These are phyloP conservation scores for Lepidochrysops patricia DNA, from an alignment of 2,888 invertebrate species.

Conservation along the genomic window DNA sequence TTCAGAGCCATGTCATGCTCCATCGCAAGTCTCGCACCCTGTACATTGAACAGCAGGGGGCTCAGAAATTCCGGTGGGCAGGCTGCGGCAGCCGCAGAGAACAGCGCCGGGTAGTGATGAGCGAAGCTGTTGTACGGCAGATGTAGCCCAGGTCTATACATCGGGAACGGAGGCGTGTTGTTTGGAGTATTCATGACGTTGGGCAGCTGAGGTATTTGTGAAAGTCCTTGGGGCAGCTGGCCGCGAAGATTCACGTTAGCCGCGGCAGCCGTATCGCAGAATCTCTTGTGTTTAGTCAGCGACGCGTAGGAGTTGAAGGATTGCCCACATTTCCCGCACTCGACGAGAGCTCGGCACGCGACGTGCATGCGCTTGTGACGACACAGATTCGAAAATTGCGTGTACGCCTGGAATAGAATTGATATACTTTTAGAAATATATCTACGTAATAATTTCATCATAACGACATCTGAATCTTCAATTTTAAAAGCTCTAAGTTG, in stretches of 20 bases:
- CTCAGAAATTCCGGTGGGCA: slow-evolving; percentile 77
- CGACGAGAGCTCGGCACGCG: slow-evolving; percentile 93
- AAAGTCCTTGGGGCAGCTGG: slow-evolving; percentile 54
- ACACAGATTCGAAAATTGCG: slow-evolving; percentile 99
- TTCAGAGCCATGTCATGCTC: slow-evolving; percentile 71
- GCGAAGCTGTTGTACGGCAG: slow-evolving; percentile 79
- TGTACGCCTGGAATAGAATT: slow-evolving; percentile 84
- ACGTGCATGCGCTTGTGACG: slow-evolving; percentile 99
- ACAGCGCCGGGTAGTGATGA: slow-evolving; percentile 73
- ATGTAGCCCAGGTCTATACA: slow-evolving; percentile 79
- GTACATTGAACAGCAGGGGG: slow-evolving; percentile 78
- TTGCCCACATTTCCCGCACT: slow-evolving; percentile 95
- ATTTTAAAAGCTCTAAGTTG: not conserved
- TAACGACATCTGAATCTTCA: not conserved
- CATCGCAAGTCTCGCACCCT: slow-evolving; percentile 63
- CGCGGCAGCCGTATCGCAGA: slow-evolving; percentile 89
- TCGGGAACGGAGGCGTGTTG: slow-evolving; percentile 78
- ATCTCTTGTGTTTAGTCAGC: slow-evolving; percentile 95
- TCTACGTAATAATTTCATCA: not conserved
- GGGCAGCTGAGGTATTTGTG: slow-evolving; percentile 53
- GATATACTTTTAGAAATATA: slow-evolving; percentile 8
- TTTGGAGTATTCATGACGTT: slow-evolving; percentile 63
- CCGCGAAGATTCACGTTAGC: slow-evolving; percentile 60
- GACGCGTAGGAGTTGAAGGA: slow-evolving; percentile 94
- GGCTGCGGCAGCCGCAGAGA: slow-evolving; percentile 62